phyloP scores from a whole-genome alignment of 2,113 vertebrate species.

The Rhizomys pruinosus region DNA sequence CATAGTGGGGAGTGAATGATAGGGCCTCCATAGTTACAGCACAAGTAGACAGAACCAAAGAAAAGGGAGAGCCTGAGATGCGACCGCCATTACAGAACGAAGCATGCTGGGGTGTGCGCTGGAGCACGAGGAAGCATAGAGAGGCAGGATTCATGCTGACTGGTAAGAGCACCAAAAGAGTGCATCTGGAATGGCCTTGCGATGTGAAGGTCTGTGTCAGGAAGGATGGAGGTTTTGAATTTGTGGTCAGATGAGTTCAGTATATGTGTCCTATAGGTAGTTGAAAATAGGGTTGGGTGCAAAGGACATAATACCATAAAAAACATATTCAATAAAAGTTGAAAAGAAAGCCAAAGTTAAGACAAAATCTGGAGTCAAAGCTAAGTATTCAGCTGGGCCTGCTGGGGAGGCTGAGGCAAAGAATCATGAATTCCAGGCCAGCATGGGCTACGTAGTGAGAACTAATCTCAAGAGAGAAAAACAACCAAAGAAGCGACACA shows the following conservation, averaged over 20 bases:
- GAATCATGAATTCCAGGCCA: background rate
- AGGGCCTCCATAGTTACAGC: too few species aligned
- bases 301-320: background rate
- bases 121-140: background rate
- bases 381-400: background rate
- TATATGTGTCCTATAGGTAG: too few species aligned
- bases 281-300: background rate
- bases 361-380: background rate
- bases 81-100: background rate
- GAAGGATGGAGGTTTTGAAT: background rate
- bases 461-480: background rate
- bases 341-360: background rate
- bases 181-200: background rate
- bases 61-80: background rate
- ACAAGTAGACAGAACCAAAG: background rate
- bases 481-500: background rate
- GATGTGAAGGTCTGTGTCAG: background rate
- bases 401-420: background rate
- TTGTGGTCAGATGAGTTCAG: background rate
- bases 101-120: rapidly evolving
- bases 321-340: background rate
- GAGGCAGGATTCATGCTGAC: background rate
- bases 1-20: background rate
- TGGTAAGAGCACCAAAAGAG: background rate
- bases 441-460: background rate